A percentile compares a stretch with the other conserved stretches of the same genome.
Conservation (phyloP, 64 coral and sea anemone genomes). For the Pocillopora verrucosa region DNA sequence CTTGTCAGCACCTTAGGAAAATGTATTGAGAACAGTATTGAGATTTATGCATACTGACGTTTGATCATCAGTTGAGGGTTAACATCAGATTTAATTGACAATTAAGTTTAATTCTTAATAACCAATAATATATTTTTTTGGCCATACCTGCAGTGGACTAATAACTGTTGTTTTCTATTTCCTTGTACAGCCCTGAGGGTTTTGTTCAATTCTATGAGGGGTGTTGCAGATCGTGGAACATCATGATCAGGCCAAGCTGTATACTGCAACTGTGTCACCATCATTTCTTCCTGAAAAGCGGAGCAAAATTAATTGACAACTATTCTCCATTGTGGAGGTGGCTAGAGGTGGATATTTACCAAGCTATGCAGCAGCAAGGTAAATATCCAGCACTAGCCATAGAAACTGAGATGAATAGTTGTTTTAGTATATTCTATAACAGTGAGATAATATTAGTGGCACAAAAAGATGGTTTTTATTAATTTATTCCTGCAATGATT, state of each 20-base stretch:
- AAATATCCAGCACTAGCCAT: not conserved
- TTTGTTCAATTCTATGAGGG: slow-evolving; percentile 87
- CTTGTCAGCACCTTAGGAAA: no score
- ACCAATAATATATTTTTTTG: no score
- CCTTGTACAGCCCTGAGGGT: slow-evolving; percentile 73
- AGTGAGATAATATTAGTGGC: no score
- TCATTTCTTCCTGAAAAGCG: slow-evolving; percentile 66
- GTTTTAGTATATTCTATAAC: no score
- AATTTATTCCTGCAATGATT: no score
- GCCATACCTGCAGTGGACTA: slow-evolving; percentile 85
- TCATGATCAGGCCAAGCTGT: slow-evolving; percentile 99
- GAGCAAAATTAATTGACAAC: not conserved
- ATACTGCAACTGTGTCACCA: slow-evolving; percentile 95
- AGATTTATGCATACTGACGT: no score
- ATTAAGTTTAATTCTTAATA: no score
- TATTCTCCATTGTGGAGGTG: not conserved
- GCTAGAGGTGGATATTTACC: not conserved
- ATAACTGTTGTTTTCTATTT: slow-evolving; percentile 57
- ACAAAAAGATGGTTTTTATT: no score
- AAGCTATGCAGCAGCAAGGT: not conserved
- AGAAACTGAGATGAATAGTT: no score
- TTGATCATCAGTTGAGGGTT: no score
- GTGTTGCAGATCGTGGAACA: slow-evolving; percentile 83
- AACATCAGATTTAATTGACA: no score
- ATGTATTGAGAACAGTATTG: no score